Conservation (phyloP, 2,888 invertebrate genomes). For the Sclerodermus sp. region DNA sequence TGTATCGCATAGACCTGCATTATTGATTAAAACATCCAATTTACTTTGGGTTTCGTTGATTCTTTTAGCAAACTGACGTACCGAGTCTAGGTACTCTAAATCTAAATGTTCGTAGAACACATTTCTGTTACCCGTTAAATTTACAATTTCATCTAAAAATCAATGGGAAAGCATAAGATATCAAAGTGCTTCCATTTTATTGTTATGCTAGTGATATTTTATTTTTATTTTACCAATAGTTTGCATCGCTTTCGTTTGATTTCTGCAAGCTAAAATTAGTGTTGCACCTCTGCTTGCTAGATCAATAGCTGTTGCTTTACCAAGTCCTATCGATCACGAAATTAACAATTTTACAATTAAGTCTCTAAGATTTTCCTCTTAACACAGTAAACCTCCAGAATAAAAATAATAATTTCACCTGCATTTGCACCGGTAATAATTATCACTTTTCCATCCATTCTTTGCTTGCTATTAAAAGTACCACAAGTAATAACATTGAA, state of each 20-base stretch:
- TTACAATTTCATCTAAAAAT: slow-evolving; percentile 73
- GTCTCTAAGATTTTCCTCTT: no score
- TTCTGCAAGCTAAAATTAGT: slow-evolving; percentile 85
- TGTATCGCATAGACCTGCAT: slow-evolving; percentile 81
- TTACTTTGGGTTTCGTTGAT: slow-evolving; percentile 72
- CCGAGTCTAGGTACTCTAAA: slow-evolving; percentile 75
- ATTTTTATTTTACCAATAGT: no score
- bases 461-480: slow-evolving; percentile 61
- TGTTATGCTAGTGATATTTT: no score
- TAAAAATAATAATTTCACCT: no score
- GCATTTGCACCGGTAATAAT: slow-evolving; percentile 87
- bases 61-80: slow-evolving; percentile 81
- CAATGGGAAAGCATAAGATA: no score
- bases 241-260: no score
- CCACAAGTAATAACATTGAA: slow-evolving; percentile 63
- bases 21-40: slow-evolving; percentile 84
- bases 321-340: no score
- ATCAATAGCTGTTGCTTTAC: slow-evolving; percentile 77
- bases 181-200: no score
- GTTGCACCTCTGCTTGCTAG: slow-evolving; percentile 76
- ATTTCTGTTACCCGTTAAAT: slow-evolving; percentile 71
- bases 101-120: slow-evolving; percentile 76
- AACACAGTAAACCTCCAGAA: no score
- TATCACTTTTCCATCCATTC: slow-evolving; percentile 85
- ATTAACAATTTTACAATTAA: no score